phyloP scores from a whole-genome alignment of 1,140 invertebrate species.

The Marisa cornuarietis region DNA sequence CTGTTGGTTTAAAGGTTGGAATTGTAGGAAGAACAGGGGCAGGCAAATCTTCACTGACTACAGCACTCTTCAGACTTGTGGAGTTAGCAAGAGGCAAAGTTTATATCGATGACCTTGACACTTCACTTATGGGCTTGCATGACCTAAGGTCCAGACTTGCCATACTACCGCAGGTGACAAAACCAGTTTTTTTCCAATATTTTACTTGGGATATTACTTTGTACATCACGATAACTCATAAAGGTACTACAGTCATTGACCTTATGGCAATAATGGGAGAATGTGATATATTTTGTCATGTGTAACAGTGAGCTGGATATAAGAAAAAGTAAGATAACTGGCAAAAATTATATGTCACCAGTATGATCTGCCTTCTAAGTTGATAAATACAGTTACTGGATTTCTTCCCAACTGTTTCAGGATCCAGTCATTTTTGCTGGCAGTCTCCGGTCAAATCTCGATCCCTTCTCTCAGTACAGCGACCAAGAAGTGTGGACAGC shows the following conservation, averaged over 20 bases:
- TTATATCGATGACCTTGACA: conserved; percentile 76
- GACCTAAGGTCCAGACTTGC: conserved; percentile 57
- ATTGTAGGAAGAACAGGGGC: conserved; percentile 76
- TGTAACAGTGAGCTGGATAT: no score
- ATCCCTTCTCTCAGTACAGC: conserved; percentile 79
- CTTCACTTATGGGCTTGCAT: conserved; percentile 74
- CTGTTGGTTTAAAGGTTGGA: conserved; percentile 78
- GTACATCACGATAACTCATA: no score
- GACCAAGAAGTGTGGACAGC: conserved; percentile 79
- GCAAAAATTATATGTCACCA: no score
- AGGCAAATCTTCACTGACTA: conserved; percentile 86
- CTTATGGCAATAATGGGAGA: no score
- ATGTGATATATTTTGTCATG: no score
- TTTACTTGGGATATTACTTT: no score
- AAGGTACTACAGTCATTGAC: no score
- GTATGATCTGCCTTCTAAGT: no score
- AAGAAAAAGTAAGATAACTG: no score
- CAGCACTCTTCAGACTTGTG: conserved; percentile 69
- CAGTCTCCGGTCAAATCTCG: conserved; percentile 82
- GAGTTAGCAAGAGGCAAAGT: conserved; percentile 68
- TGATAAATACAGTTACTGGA: no score
- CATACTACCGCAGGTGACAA: conserved; percentile 16
- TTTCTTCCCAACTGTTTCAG: conserved; percentile 30
- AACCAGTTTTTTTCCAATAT: no score
- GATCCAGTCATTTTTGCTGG: conserved; percentile 87